Percentiles rank a stretch among this genome's conserved stretches.
phyloP scores from a whole-genome alignment of 2,888 invertebrate species.

The Nasonovia ribisnigri region DNA sequence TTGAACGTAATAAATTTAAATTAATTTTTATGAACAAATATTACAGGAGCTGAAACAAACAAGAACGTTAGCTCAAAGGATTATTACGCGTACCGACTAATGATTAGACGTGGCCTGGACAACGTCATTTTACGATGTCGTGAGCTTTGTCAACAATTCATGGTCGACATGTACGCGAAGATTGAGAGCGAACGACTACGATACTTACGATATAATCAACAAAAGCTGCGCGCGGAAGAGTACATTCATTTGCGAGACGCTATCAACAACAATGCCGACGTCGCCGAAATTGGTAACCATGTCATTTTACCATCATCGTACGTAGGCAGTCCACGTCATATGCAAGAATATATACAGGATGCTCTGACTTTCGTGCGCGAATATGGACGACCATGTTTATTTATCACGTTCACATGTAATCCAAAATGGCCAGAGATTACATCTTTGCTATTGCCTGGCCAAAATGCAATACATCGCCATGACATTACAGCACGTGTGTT shows the following conservation, averaged over 20 bases:
- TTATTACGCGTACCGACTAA: conserved; percentile 68
- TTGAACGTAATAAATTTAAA: no score
- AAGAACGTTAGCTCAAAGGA: conserved; percentile 24
- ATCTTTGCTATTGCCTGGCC: no score
- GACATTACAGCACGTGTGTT: no score
- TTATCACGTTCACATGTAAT: no score
- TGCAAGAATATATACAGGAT: no score
- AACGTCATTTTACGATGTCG: conserved; percentile 68
- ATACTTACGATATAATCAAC: conserved; percentile 69
- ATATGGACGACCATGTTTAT: no score
- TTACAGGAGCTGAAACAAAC: no score
- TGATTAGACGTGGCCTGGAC: conserved; percentile 67
- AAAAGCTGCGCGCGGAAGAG: conserved; percentile 68
- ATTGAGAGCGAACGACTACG: conserved; percentile 68
- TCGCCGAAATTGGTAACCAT: conserved; percentile 67
- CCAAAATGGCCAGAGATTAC: no score
- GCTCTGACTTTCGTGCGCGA: no score
- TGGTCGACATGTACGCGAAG: conserved; percentile 69
- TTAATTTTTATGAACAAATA: no score
- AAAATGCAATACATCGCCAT: no score
- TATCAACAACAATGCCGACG: conserved; percentile 67
- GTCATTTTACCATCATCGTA: conserved; percentile 68
- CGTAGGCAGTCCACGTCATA: no score
- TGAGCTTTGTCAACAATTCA: conserved; percentile 69
- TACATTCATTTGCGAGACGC: conserved; percentile 69